Evolutionary conservation across 2,888 invertebrate species (phyloP).

Genomic region (Oligia fasciuncula): DNA sequence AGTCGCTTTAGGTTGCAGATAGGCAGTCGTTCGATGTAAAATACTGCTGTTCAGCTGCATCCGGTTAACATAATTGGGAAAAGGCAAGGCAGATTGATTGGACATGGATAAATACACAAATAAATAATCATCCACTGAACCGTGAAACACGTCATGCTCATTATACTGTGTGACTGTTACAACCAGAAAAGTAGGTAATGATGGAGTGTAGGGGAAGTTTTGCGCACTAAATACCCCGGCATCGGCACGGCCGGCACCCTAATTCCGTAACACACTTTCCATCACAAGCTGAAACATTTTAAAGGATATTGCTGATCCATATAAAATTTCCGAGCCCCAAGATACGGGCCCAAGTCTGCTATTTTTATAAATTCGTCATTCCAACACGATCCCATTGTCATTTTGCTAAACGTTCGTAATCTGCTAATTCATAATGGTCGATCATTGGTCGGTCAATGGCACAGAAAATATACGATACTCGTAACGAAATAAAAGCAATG

Average conservation of each 20-base stretch:
- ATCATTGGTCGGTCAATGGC: no score
- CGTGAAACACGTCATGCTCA: slow-evolving; percentile 19
- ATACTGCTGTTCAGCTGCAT: background rate
- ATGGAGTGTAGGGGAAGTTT: background rate
- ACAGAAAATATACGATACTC: no score
- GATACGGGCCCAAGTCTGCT: no score
- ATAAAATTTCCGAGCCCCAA: no score
- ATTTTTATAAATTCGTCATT: no score
- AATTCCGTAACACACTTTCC: no score
- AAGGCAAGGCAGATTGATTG: background rate
- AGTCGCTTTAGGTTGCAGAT: no score
- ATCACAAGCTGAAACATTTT: background rate
- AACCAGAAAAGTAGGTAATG: background rate
- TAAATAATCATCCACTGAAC: slow-evolving; percentile 10
- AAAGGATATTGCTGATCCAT: background rate
- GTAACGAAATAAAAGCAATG: no score
- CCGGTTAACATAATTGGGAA: background rate
- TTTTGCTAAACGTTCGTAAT: no score
- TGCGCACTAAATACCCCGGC: background rate
- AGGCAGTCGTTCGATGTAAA: background rate
- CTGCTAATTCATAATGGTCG: no score
- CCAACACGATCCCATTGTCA: no score
- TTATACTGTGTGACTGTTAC: background rate
- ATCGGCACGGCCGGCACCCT: background rate
- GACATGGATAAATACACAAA: background rate